Evolutionary conservation across 2,888 invertebrate species (phyloP), one percentile per base, ranked within the genome.

Genomic region (Eumerus sabulonum): DNA sequence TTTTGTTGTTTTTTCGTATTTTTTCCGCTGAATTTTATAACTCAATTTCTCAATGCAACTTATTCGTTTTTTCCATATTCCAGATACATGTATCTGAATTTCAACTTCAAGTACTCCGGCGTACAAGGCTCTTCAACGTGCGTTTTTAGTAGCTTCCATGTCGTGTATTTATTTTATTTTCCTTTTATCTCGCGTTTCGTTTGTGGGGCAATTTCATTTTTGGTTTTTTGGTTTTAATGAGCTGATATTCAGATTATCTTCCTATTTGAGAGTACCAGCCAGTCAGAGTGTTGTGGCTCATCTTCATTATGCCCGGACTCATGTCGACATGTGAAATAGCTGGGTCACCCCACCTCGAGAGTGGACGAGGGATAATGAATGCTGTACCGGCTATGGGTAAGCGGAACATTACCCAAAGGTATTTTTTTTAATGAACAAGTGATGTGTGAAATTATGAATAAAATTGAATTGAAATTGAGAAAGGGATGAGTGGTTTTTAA

Each of bases 391-490:
- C 44, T 38, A 45, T 64, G 18, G 19, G 54, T 64, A 64, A 44
- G 17, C 35, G 51, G 36, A 63, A 14, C 19, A 56, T 47, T 17
- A 27, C 42, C 56, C 40, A 17, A 9, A 54, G 45, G 45, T 53
- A 54, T 53, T 45, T 64, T 57, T 67, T 67, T 59, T 50, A 68
- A 51, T 51, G 51, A 59, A 14, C 67, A 59, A 51, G 50, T 51
- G 59, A 51, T 68, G 67, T 59, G 59, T 59, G 67, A 68, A 68
- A 68, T 68, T 68, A 68, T 68, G 51, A 40, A 51, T 19, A 68
- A 68, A 59, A 66, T 45, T 56, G 47, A 48, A 56, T 66, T 66
- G 44, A 45, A 45, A 36, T 45, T 44, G 63, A 18, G 53, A 17
- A 54, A 36, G 18, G 14, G 45, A 36, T 18, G 5, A 45, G 53